Conservation (phyloP, 2,113 vertebrate species). For the Platichthys flesus region DNA sequence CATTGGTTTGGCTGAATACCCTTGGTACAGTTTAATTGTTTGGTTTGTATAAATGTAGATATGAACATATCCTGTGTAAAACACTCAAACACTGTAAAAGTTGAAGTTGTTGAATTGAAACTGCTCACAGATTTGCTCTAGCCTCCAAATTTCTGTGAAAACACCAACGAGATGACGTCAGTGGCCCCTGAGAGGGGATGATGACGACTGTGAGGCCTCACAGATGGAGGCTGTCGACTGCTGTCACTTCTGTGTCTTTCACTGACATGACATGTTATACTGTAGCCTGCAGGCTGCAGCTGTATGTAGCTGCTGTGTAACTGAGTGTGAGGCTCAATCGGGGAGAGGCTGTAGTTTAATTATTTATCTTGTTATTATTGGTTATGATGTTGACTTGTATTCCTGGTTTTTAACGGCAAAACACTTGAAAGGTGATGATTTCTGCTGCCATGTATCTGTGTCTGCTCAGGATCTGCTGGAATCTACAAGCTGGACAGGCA, state of each 20-base stretch:
- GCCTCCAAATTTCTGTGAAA: too few relatives aligned
- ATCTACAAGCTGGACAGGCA: conserved; percentile 85
- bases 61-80: too few relatives aligned
- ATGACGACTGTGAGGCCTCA: not conserved
- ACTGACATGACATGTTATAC: not conserved
- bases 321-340: not conserved
- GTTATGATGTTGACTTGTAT: too few relatives aligned
- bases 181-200: not conserved
- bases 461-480: conserved; percentile 82
- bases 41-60: too few relatives aligned
- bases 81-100: not conserved
- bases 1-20: too few relatives aligned
- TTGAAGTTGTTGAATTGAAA: too few relatives aligned
- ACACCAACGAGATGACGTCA: too few relatives aligned
- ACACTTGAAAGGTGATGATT: not conserved
- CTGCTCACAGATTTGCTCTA: too few relatives aligned
- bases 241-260: conserved; percentile 18
- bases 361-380: not conserved
- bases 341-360: not conserved
- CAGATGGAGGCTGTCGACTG: conserved; percentile 28
- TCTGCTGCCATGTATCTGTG: not conserved
- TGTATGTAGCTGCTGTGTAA: not conserved
- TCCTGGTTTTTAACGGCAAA: not conserved
- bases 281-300: conserved; percentile 7
- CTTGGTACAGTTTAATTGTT: too few relatives aligned